Evolutionary conservation across 2,888 invertebrate species (phyloP).

Genomic region (Conops quadrifasciatus): DNA sequence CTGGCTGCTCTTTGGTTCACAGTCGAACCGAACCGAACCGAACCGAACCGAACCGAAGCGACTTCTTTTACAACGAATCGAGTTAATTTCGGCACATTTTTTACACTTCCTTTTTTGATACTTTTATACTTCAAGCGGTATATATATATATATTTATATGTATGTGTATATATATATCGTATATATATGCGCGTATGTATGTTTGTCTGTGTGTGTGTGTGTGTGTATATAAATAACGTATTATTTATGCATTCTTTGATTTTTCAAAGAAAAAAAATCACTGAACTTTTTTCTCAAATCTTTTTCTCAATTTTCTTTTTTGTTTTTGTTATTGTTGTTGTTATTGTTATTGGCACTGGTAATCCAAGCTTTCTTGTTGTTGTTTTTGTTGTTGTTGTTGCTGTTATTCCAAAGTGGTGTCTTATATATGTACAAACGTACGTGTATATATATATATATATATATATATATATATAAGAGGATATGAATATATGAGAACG

Average conservation of each 20-base stretch:
- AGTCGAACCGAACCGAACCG: too few relatives aligned
- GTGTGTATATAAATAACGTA: not conserved
- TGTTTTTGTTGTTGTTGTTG: slow-evolving; percentile 44
- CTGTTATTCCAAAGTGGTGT: too few relatives aligned
- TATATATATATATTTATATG: not conserved
- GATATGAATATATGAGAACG: slow-evolving; percentile 9
- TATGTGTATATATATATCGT: slow-evolving; percentile 2
- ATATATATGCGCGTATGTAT: slow-evolving; percentile 12
- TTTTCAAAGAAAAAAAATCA: slow-evolving; percentile 39
- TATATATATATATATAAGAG: slow-evolving; percentile 16
- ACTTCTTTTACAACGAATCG: too few relatives aligned
- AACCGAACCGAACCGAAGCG: too few relatives aligned
- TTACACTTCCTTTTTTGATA: slow-evolving; percentile 21
- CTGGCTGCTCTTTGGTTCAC: slow-evolving; percentile 13
- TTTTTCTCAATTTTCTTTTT: slow-evolving; percentile 14
- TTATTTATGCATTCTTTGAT: slow-evolving; percentile 21
- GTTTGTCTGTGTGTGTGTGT: slow-evolving; percentile 7
- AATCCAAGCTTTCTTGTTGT: slow-evolving; percentile 54
- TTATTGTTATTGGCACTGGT: slow-evolving; percentile 59
- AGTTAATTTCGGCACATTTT: slow-evolving; percentile 27
- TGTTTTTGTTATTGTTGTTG: too few relatives aligned
- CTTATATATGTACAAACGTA: too few relatives aligned
- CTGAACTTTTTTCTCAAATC: slow-evolving; percentile 10
- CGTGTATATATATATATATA: slow-evolving; percentile 44
- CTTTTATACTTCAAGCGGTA: not conserved